Evolutionary conservation across 2,888 invertebrate species (phyloP).

Genomic region (Coleophora deauratella): DNA sequence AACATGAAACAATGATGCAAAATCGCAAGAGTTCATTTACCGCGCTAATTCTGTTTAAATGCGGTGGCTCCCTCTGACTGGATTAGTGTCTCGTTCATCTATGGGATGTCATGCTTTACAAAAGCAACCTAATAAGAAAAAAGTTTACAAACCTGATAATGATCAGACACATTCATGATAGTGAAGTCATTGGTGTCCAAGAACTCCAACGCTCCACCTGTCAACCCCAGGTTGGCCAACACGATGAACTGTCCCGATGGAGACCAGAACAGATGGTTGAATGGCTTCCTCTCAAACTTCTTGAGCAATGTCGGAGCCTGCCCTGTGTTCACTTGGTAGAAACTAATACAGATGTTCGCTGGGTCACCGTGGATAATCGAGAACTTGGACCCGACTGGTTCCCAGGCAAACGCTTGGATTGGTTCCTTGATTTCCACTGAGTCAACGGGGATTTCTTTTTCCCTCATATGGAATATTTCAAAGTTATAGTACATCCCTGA

Average conservation of each 20-base stretch:
- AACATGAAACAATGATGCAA: too few relatives aligned
- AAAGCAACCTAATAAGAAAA: too few relatives aligned
- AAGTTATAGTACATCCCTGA: conserved; percentile 98
- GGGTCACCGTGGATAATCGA: conserved; percentile 96
- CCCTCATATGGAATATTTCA: conserved; percentile 98
- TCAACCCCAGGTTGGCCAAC: conserved; percentile 88
- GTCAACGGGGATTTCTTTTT: conserved; percentile 98
- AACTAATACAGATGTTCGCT: conserved; percentile 88
- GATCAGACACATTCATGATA: conserved; percentile 95
- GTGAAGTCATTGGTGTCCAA: conserved; percentile 96
- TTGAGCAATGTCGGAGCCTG: conserved; percentile 91
- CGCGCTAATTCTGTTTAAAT: too few relatives aligned
- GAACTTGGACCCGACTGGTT: conserved; percentile 96
- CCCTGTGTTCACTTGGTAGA: conserved; percentile 91
- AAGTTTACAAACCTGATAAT: conserved; percentile 79
- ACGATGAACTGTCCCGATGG: conserved; percentile 97
- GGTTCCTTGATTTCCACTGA: conserved; percentile 96
- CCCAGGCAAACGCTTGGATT: conserved; percentile 98
- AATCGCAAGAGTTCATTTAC: too few relatives aligned
- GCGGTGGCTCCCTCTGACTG: too few relatives aligned
- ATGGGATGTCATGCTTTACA: too few relatives aligned
- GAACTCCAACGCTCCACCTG: conserved; percentile 94
- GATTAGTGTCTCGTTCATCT: too few relatives aligned
- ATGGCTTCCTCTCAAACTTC: conserved; percentile 90
- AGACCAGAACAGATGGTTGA: conserved; percentile 96